A percentile compares a stretch with the other conserved stretches of the same genome.
Conservation (phyloP, 2,888 invertebrate species). For the Gortyna flavago region DNA sequence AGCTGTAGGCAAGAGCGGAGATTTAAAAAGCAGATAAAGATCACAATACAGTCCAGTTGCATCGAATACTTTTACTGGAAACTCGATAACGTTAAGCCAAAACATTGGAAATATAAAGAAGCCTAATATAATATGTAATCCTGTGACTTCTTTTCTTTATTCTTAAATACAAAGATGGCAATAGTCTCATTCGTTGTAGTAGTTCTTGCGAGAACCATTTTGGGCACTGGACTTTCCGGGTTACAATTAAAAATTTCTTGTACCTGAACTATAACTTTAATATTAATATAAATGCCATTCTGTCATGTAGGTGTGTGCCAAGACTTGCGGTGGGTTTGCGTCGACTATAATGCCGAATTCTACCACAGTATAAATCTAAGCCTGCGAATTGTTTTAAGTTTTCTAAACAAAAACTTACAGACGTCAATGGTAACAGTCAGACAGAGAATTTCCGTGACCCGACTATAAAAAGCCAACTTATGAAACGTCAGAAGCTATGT, state of each 20-base stretch:
- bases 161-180: background rate
- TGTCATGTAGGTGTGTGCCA: background rate
- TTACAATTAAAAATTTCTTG: no score
- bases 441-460: background rate
- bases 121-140: constrained; percentile 6
- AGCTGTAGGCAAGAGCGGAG: constrained; percentile 37
- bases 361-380: background rate
- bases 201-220: background rate
- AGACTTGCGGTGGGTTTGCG: background rate
- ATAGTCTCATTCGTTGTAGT: background rate
- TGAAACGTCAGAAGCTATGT: background rate
- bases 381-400: background rate
- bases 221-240: background rate
- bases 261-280: background rate
- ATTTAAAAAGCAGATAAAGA: constrained; percentile 44
- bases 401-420: background rate
- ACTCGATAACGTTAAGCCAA: constrained; percentile 21
- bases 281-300: background rate
- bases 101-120: constrained; percentile 25
- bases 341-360: no score
- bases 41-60: constrained; percentile 36
- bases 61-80: constrained; percentile 22
- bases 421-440: background rate
- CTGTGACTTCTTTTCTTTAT: background rate
- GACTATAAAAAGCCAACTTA: background rate